Conservation (phyloP, 2,113 vertebrate genomes). For the Pungitius pungitius region DNA sequence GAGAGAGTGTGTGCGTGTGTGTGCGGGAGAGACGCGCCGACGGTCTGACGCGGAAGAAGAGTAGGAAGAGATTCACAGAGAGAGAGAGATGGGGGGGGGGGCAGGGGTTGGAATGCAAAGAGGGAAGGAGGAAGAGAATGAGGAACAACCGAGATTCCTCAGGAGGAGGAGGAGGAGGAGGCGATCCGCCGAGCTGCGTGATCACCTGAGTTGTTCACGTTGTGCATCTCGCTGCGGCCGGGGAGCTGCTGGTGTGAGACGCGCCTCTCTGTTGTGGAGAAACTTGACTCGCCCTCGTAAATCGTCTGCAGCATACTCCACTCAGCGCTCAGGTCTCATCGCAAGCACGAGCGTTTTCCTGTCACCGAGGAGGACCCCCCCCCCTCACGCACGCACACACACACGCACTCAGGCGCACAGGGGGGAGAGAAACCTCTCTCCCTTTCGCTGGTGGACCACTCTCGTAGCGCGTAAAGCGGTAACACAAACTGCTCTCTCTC, state of each 20-base stretch:
- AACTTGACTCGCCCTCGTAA: conserved; percentile 98
- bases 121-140: conserved; percentile 7
- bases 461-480: conserved; percentile 39
- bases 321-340: conserved; percentile 88
- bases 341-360: conserved; percentile 83
- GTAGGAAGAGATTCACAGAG: conserved; percentile 42
- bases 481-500: conserved; percentile 49
- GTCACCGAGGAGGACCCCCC: conserved; percentile 83
- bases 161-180: conserved; percentile 11
- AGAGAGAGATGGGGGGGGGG: conserved; percentile 29
- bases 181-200: conserved; percentile 38
- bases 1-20: conserved; percentile 36
- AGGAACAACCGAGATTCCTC: conserved; percentile 44
- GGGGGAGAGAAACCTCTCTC: conserved; percentile 63
- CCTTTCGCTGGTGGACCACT: conserved; percentile 57
- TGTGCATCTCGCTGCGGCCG: conserved; percentile 92
- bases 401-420: conserved; percentile 66
- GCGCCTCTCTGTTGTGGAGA: conserved; percentile 92
- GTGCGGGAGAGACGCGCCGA: conserved; percentile 42
- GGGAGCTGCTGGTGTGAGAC: conserved; percentile 89
- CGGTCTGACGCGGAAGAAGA: conserved; percentile 30
- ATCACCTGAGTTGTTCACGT: conserved; percentile 98
- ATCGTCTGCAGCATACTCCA: conserved; percentile 99
- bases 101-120: conserved; percentile 39
- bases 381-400: too few species aligned